Base-by-base conservation (phyloP, 2,113 vertebrate species). In the Heptranchias perlo region DNA sequence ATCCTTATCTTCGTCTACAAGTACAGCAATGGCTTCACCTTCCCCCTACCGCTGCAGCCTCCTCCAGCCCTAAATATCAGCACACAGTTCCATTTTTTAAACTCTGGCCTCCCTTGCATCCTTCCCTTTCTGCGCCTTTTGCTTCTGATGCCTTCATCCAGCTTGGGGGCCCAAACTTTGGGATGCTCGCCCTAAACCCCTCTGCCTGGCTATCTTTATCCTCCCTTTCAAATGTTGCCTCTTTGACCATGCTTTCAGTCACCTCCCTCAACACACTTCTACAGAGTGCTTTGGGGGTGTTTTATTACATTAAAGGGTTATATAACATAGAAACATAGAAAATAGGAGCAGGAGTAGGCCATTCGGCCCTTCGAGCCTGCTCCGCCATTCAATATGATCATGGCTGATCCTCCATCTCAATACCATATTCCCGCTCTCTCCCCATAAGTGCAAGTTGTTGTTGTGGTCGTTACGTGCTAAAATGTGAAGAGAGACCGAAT, bases 401-500 rank as follows among this genome's bases (percentile, higher is more conserved):
- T n/a, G n/a, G n/a, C n/a, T n/a, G n/a, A n/a, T n/a, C n/a, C n/a
- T n/a, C n/a, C n/a, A n/a, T n/a, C n/a, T n/a, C n/a, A n/a, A n/a
- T n/a, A n/a, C n/a, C n/a, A n/a, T n/a, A n/a, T n/a, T n/a, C n/a
- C n/a, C n/a, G n/a, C n/a, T n/a, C n/a, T n/a, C n/a, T n/a, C n/a
- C n/a, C n/a, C n/a, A n/a, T n/a, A 49, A 64, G 16, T 47, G 39
- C 4, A 86, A 47, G 28, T 35, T 89, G 54, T 35, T 54, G 21
- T 25, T 89, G 52, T 39, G 35, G 58, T 1, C n/a, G 35, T 23
- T 69, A 95, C 11, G 52, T 35, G 47, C 28, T 52, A 73, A 69
- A 49, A 28, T 3, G 28, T 69, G 94, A 94, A 64, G 25, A 39
- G 96, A 95, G 96, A 96, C 47, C 18, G 39, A 35, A 86, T 96